Evolutionary conservation across 2,113 vertebrate species (phyloP), one percentile per base, ranked within the genome.

Genomic region (Oenanthe melanoleuca): DNA sequence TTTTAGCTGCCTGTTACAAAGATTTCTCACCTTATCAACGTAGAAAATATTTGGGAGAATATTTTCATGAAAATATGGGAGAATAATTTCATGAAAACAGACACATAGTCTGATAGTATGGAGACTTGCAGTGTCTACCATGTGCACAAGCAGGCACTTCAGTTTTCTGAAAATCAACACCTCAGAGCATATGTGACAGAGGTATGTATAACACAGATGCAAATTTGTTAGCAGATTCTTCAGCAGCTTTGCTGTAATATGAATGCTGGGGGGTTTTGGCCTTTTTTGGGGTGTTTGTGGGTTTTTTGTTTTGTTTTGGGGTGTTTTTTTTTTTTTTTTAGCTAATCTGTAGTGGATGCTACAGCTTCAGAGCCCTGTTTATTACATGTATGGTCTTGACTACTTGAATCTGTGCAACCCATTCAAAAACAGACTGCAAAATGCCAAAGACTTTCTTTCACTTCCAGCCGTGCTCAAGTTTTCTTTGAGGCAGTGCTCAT

Each of bases 381-480:
- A 86, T 78, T 71, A 65, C 79, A 66, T 92, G 44, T 47, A 71
- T 83, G 55, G 57, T 86, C 91, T 89, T 85, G 80, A 89, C 45
- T 77, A 70, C 63, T 95, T 81, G 78, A 95, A 91, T 92, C 66
- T 89, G 66, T 44, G 67, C 45, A 42, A 73, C 61, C 45, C 70
- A 65, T 86, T 80, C 6, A 52, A 65, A 93, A 94, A 80, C 81
- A 49, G 37, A 50, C 56, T 33, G 25, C 52, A 34, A 73, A 82
- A 71, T 69, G 40, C 90, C 80, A 86, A 84, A 74, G 26, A 56
- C 59, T 88, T 88, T 93, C 87, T 92, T 56, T 86, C 69, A 64
- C 9, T 61, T 47, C 8, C 80, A 95, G 50, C 44, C 34, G n/a
- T 57, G 78, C 70, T 95, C 50, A 89, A 94, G 89, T 96, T 96